Base-by-base conservation (phyloP, 2,113 vertebrate species). In the Oryzias celebensis region DNA sequence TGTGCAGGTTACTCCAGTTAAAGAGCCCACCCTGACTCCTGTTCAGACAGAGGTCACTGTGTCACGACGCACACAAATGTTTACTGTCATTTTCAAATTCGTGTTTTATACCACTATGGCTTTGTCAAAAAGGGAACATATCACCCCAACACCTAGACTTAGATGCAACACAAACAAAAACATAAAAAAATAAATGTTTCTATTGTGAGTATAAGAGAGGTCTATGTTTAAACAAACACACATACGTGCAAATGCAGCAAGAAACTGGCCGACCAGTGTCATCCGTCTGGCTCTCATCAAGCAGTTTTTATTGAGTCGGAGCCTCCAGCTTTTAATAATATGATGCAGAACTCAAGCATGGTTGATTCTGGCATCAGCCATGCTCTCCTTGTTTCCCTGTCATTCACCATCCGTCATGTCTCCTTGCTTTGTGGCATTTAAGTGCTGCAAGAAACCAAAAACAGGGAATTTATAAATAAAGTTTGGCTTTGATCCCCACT, bases 1-100 rank as follows among this genome's bases (percentile, higher is more conserved):
- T 76, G 62, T 80, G 65, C 81, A 81, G 68, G 80, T 80, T 82
- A 66, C 77, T 93, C 90, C 91, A 80, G 88, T 90, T 93, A 92
- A 93, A 80, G 76, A 94, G 82, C 74, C 81, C 68, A 82, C 58
- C 44, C 71, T 66, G 66, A 75, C 47, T 55, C 60, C 71, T 68
- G 70, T 52, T 51, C 50, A 58, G 59, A 64, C 69, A 71, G 80
- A 80, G 86, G 81, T 85, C 85, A 89, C 57, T 64, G 52, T 74
- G 60, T 44, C 71, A 65, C 47, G 18, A 13, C 44, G 41, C 31
- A 47, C 47, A 43, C 28, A 17, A 16, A 52, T 42, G 5, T 28
- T 28, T 5, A 18, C 7, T 56, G 10, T 44, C 23, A 26, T 28
- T 49, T 45, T 56, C 8, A 44, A 16, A 36, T 36, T 13, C 2